Conservation (phyloP, 1,140 invertebrate genomes). For the Triops cancriformis region DNA sequence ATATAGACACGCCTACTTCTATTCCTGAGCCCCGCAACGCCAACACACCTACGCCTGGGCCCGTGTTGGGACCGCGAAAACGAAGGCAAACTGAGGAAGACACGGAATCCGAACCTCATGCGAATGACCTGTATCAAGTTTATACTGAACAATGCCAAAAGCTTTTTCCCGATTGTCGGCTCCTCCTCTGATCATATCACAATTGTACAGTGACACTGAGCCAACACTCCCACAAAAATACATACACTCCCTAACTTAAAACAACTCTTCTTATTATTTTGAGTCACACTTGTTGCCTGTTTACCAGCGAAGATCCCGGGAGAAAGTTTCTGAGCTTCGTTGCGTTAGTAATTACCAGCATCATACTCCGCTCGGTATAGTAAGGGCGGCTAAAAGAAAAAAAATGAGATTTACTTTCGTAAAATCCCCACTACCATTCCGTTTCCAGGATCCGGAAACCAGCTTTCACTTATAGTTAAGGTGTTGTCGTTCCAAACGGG, state of each 20-base stretch:
- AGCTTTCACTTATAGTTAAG: not conserved
- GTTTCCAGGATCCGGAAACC: conserved; percentile 3
- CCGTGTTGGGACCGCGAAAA: not conserved
- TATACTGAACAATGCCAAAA: not conserved
- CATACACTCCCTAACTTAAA: not conserved
- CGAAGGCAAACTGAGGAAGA: not conserved
- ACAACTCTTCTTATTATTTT: not conserved
- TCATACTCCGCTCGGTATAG: not conserved
- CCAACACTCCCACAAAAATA: not conserved
- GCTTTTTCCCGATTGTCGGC: not conserved
- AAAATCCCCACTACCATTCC: not conserved
- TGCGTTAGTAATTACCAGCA: not conserved
- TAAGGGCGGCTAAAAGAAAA: not conserved
- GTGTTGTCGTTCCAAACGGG: not conserved
- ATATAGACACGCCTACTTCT: not conserved
- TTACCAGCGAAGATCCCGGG: not conserved
- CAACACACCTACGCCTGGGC: not conserved
- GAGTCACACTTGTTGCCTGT: not conserved
- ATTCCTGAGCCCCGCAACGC: not conserved
- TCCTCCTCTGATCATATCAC: not conserved
- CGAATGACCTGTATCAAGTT: not conserved
- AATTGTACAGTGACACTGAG: not conserved
- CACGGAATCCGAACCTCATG: not conserved
- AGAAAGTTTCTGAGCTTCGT: not conserved
- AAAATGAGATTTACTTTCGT: not conserved